Evolutionary conservation across 2,888 invertebrate genomes (phyloP).

Genomic region (Calameuta filiformis): DNA sequence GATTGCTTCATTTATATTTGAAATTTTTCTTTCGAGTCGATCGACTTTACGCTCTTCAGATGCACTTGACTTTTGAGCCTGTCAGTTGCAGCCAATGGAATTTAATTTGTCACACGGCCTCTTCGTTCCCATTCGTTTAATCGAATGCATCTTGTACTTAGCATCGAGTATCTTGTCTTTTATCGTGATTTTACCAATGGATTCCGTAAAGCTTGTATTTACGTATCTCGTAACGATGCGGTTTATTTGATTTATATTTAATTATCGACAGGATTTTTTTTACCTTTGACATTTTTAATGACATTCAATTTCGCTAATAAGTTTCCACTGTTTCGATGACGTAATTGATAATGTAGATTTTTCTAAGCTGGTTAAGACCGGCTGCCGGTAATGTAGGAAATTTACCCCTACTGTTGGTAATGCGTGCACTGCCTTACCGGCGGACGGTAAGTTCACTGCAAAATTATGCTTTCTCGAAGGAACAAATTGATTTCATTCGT

Average conservation of each 20-base stretch:
- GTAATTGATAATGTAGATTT: background rate
- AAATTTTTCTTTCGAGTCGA: background rate
- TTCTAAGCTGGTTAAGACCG: background rate
- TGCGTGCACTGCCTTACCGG: background rate
- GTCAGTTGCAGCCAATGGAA: constrained; percentile 33
- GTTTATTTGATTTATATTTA: background rate
- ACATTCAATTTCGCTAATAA: background rate
- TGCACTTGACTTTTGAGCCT: constrained; percentile 29
- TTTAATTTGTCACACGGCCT: constrained; percentile 31
- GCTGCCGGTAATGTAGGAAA: background rate
- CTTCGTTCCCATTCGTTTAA: constrained; percentile 30
- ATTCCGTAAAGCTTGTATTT: background rate
- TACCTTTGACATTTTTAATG: background rate
- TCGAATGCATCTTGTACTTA: background rate
- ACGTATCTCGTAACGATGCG: background rate
- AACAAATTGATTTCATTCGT: background rate
- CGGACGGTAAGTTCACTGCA: fast-evolving
- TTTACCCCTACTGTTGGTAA: fast-evolving
- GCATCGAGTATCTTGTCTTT: background rate
- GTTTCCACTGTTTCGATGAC: background rate
- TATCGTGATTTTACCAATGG: background rate
- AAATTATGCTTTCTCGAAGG: background rate
- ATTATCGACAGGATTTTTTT: background rate
- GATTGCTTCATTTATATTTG: background rate
- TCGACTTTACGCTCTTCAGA: constrained; percentile 17